These are phyloP conservation scores for Florisuga fusca DNA, from an alignment of 2,797 vertebrate genomes.

Conservation along the genomic window DNA sequence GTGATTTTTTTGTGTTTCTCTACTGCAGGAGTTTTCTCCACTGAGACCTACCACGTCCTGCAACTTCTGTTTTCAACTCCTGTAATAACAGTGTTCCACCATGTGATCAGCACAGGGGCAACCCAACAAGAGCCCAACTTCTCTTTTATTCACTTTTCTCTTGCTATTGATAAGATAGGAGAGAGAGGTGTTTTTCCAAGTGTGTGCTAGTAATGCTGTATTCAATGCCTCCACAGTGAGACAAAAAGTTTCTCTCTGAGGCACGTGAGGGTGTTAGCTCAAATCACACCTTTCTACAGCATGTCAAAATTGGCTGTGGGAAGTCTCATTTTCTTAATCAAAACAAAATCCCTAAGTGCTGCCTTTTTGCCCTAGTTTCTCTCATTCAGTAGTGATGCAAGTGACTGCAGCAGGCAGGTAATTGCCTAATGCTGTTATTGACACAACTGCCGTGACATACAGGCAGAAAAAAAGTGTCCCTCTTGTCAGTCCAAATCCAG, in stretches of 20 bases:
- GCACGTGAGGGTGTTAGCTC: not conserved
- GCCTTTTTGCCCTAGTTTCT: conserved; percentile 8
- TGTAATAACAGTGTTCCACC: not conserved
- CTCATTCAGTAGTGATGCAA: not conserved
- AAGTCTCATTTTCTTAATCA: conserved; percentile 16
- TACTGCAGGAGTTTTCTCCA: not conserved
- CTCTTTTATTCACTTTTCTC: not conserved
- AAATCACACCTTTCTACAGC: not conserved
- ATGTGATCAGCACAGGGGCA: not conserved
- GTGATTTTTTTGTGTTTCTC: not conserved
- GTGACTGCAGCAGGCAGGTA: not conserved
- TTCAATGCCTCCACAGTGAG: not conserved
- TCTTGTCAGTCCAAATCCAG: not conserved
- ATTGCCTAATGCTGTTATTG: not conserved
- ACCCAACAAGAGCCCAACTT: not conserved
- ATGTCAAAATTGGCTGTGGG: not conserved
- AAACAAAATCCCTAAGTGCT: conserved; percentile 15
- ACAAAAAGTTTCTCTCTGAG: not conserved
- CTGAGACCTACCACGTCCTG: not conserved
- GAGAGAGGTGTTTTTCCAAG: not conserved
- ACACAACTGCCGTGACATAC: not conserved
- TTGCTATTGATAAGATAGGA: not conserved
- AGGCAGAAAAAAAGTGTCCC: not conserved
- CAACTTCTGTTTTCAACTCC: not conserved
- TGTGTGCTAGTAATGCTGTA: not conserved